phyloP scores from a whole-genome alignment of 1,140 invertebrate genomes.

The Ceratina australensis region DNA sequence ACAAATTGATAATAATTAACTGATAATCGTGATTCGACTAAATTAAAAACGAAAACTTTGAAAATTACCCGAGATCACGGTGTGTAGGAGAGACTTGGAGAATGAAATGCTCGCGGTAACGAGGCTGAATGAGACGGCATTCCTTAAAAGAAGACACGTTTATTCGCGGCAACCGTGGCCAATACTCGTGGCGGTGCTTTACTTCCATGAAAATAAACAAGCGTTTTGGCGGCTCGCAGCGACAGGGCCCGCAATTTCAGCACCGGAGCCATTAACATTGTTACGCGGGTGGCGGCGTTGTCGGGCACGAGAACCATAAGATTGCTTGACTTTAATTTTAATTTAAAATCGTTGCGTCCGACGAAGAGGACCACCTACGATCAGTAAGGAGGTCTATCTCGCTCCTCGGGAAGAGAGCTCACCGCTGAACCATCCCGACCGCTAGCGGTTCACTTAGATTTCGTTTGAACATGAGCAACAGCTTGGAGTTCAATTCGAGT shows the following conservation, averaged over 20 bases:
- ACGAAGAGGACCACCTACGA: slow-evolving; percentile 76
- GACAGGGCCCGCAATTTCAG: slow-evolving; percentile 69
- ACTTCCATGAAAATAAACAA: slow-evolving; percentile 13
- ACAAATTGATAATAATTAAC: slow-evolving; percentile 13
- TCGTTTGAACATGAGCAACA: slow-evolving; percentile 51
- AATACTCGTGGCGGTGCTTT: neutral
- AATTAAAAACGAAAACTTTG: neutral
- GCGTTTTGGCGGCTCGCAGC: slow-evolving; percentile 18
- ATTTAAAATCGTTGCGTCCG: slow-evolving; percentile 76
- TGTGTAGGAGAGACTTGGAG: neutral
- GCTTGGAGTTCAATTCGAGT: slow-evolving; percentile 53
- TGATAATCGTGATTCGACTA: neutral
- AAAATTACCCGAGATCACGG: neutral
- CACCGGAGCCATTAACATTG: slow-evolving; percentile 72
- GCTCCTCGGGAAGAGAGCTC: slow-evolving; percentile 55
- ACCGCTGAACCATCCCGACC: slow-evolving; percentile 42
- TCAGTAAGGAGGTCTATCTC: slow-evolving; percentile 64
- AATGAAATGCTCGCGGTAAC: slow-evolving; percentile 7
- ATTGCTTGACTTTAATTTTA: slow-evolving; percentile 76
- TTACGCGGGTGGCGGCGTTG: slow-evolving; percentile 72
- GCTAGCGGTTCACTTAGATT: slow-evolving; percentile 54
- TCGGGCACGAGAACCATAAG: slow-evolving; percentile 68
- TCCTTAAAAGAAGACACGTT: neutral
- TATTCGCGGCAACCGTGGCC: neutral
- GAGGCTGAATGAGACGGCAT: slow-evolving; percentile 2